These are phyloP conservation scores for Scarus forsteni DNA, from an alignment of 2,797 vertebrate species.

Conservation along the genomic window DNA sequence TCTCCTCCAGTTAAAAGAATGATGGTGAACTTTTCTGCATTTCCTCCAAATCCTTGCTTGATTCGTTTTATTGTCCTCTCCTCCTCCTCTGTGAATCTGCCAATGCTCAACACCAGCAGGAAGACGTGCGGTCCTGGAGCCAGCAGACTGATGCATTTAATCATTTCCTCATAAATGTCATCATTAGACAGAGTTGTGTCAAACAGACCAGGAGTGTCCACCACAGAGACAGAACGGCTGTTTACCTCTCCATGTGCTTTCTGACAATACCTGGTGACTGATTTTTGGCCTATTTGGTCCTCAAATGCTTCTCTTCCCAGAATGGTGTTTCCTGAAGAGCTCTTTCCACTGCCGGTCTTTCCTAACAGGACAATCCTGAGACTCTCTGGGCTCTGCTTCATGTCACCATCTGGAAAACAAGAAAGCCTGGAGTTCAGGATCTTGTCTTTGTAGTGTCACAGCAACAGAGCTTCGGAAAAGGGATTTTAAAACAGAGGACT, in stretches of 20 bases:
- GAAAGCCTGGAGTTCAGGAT: neutral
- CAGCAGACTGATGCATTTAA: conserved; percentile 45
- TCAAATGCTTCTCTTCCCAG: no score
- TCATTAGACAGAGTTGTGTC: neutral
- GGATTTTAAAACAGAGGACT: no score
- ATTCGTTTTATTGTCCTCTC: neutral
- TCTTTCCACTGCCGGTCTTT: no score
- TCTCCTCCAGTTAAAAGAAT: neutral
- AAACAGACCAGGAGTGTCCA: conserved; percentile 53
- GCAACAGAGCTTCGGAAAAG: no score
- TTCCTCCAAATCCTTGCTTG: neutral
- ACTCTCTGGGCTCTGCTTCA: conserved; percentile 1
- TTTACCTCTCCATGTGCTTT: neutral
- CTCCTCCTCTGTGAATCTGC: neutral
- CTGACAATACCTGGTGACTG: neutral
- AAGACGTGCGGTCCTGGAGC: no score
- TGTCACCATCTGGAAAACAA: neutral
- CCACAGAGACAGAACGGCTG: conserved; percentile 15
- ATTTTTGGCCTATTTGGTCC: neutral
- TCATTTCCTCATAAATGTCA: conserved; percentile 20
- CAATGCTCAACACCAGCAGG: conserved; percentile 47
- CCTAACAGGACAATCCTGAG: no score
- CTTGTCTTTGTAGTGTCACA: neutral
- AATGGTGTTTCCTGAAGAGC: no score
- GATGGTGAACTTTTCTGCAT: neutral